Evolutionary conservation across 2,888 invertebrate species (phyloP).

Genomic region (Dolomedes plantarius): DNA sequence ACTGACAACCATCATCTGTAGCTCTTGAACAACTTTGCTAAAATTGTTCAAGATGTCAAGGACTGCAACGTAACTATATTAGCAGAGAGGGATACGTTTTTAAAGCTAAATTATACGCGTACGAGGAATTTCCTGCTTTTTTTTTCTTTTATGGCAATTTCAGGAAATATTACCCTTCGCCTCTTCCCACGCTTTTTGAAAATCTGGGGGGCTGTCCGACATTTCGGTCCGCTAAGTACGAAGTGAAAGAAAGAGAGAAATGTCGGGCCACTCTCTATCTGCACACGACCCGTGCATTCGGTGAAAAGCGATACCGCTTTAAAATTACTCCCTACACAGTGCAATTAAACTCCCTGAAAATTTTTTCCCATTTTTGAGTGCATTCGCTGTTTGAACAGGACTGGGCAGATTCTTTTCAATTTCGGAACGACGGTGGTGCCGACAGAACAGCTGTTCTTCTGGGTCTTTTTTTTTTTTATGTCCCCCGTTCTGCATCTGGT

Average conservation of each 20-base stretch:
- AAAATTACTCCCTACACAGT: conserved; percentile 4
- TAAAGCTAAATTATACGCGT: no score
- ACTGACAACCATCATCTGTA: no score
- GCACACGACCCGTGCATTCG: background rate
- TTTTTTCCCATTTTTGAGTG: conserved; percentile 9
- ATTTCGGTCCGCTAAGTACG: background rate
- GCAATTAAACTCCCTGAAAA: conserved; percentile 1
- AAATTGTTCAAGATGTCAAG: no score
- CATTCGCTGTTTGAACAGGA: conserved; percentile 8
- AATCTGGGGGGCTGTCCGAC: background rate
- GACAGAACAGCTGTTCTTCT: conserved; percentile 17
- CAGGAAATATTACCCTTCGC: no score
- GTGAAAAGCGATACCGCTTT: conserved; percentile 15
- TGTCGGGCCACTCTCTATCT: background rate
- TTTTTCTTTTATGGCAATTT: no score
- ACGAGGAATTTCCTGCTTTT: no score
- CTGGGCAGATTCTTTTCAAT: conserved; percentile 25
- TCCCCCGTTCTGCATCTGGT: conserved; percentile 43
- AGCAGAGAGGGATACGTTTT: no score
- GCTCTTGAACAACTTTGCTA: no score
- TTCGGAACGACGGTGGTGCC: conserved; percentile 70
- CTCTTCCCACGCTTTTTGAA: background rate
- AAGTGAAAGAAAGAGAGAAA: background rate
- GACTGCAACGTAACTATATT: no score
- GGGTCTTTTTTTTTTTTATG: conserved; percentile 19